These are phyloP conservation scores for Phenganax marumi DNA, from an alignment of 92 coral and sea anemone genomes.

Conservation along the genomic window DNA sequence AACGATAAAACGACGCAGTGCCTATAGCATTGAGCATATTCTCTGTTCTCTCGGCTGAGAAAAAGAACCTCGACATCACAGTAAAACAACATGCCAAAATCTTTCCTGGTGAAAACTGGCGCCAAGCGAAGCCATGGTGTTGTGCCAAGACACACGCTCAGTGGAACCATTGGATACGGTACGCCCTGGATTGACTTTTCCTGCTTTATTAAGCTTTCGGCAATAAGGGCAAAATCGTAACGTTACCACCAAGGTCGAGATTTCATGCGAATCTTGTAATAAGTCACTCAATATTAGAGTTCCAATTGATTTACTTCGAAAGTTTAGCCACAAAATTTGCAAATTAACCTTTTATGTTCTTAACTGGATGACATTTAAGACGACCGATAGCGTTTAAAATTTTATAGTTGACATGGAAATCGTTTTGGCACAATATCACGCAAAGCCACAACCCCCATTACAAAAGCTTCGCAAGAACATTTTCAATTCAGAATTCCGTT, in stretches of 20 bases:
- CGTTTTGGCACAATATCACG: too few relatives aligned
- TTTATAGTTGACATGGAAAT: too few relatives aligned
- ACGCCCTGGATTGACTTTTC: conserved; percentile 3
- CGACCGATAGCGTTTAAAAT: neutral
- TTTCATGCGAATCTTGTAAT: neutral
- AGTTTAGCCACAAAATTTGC: neutral
- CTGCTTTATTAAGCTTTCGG: neutral
- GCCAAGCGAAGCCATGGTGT: conserved; percentile 1
- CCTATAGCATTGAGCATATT: neutral
- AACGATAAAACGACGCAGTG: conserved; percentile 14
- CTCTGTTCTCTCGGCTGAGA: neutral
- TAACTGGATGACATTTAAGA: conserved; percentile 1
- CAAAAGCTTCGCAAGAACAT: too few relatives aligned
- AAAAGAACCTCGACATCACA: neutral
- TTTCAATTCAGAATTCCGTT: too few relatives aligned
- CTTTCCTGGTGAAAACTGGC: conserved; percentile 57
- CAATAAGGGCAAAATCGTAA: neutral
- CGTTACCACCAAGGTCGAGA: neutral
- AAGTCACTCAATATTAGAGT: neutral
- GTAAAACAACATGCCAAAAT: neutral
- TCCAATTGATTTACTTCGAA: neutral
- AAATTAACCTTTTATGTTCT: neutral
- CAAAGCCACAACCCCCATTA: too few relatives aligned
- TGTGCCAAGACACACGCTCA: conserved; percentile 10
- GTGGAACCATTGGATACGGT: neutral